These are phyloP conservation scores for Desmodus rotundus DNA, from an alignment of 2,113 vertebrate species.

Conservation along the genomic window DNA sequence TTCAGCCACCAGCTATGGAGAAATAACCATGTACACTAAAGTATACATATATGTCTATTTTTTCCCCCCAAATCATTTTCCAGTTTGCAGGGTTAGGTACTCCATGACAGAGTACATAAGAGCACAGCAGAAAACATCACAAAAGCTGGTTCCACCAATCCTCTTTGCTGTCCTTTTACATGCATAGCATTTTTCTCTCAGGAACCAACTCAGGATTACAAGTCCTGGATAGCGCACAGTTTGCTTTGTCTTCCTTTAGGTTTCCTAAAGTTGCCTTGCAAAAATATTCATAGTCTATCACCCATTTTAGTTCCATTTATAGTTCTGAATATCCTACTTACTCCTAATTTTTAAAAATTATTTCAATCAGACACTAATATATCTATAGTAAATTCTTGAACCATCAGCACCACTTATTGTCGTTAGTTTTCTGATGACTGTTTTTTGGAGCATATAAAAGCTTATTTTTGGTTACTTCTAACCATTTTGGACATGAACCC, in stretches of 20 bases:
- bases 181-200: not conserved
- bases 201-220: not conserved
- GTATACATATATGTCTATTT: not conserved
- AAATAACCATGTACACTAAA: not conserved
- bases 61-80: not conserved
- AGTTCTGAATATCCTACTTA: not conserved
- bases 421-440: not conserved
- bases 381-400: not conserved
- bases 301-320: not conserved
- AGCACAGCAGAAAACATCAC: not conserved
- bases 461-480: not conserved
- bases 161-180: not conserved
- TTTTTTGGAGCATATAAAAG: not conserved
- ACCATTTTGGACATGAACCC: not conserved
- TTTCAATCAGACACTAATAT: not conserved
- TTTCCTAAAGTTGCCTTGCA: slow-evolving; percentile 22
- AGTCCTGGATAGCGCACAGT: not conserved
- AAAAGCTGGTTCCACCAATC: not conserved
- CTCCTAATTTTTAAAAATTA: not conserved
- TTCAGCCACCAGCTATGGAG: not conserved
- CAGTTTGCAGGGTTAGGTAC: not conserved
- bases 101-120: not conserved
- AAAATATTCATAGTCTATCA: not conserved
- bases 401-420: not conserved
- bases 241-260: not conserved